A percentile compares a stretch with the other conserved stretches of the same genome.
Conservation (phyloP, 1,140 invertebrate species). For the Linepithema humile region DNA sequence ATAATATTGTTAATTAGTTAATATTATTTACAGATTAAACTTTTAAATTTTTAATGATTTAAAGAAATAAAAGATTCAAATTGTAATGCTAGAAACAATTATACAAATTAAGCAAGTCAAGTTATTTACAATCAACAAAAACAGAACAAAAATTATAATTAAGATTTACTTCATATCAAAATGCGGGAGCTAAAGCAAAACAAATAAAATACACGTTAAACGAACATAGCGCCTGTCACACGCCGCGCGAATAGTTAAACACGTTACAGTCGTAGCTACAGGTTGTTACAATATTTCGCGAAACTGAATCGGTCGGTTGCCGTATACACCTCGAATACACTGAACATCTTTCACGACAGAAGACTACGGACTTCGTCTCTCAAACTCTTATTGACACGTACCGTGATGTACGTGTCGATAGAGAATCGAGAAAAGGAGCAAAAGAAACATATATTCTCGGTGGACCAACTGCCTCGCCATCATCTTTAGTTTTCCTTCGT, state of each 20-base stretch:
- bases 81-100: slow-evolving; percentile 1
- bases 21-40: background rate
- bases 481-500: slow-evolving; percentile 58
- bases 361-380: slow-evolving; percentile 19
- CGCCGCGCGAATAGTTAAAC: slow-evolving; percentile 1
- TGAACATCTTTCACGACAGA: slow-evolving; percentile 20
- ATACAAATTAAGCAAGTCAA: background rate
- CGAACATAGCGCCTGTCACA: background rate
- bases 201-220: background rate
- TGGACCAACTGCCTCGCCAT: slow-evolving; percentile 61
- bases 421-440: slow-evolving; percentile 44
- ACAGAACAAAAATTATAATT: background rate
- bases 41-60: background rate
- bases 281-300: slow-evolving; percentile 42
- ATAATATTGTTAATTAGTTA: background rate
- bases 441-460: slow-evolving; percentile 64
- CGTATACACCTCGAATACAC: slow-evolving; percentile 3
- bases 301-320: slow-evolving; percentile 20
- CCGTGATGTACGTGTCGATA: slow-evolving; percentile 20
- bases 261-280: slow-evolving; percentile 13
- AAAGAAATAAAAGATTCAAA: background rate
- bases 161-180: background rate
- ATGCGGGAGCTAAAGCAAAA: background rate
- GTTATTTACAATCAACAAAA: too few species aligned
- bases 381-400: slow-evolving; percentile 47